Base-by-base conservation (phyloP, 2,888 invertebrate species). In the Acronicta alni region DNA sequence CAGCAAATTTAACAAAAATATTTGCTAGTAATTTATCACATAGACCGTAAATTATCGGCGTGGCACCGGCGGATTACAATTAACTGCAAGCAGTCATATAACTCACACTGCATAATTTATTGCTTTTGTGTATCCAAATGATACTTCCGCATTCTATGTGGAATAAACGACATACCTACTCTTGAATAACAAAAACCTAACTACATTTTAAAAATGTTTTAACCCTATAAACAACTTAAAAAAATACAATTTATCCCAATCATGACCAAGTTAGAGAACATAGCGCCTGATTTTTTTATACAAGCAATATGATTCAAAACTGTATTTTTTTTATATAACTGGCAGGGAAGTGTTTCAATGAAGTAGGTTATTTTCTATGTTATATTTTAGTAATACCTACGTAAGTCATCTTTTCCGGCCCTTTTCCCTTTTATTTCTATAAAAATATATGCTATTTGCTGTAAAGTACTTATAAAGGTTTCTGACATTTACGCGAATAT, bases 211-310 rank as follows among this genome's bases (percentile, higher is more conserved):
- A n/a, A n/a, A n/a, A n/a, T n/a, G n/a, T n/a, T n/a, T n/a, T n/a
- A n/a, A n/a, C n/a, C n/a, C n/a, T n/a, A n/a, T n/a, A n/a, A 20
- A 20, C 14, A 14, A 6, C 9, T 8, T 9, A 26, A 47, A 70
- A 49, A 32, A 43, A 51, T 10, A 46, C 35, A 49, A 47, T 65
- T 35, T 51, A 16, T 37, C 35, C 30, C 51, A 46, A 51, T 68
- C 49, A 61, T 57, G 57, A 53, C 32, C n/a, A n/a, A n/a, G n/a
- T n/a, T n/a, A n/a, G n/a, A n/a, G n/a, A n/a, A n/a, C n/a, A n/a
- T n/a, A 58, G 57, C 75, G 78, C 79, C 81, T 76, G 66, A 64
- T 67, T 35, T 20, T 72, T 77, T 62, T 44, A 30, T 49, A 66
- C 52, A 52, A 74, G 81, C 78, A 79, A 74, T 56, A 44, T 66